Evolutionary conservation across 2,888 invertebrate genomes (phyloP).

Genomic region (Scaptomyza polygonia): DNA sequence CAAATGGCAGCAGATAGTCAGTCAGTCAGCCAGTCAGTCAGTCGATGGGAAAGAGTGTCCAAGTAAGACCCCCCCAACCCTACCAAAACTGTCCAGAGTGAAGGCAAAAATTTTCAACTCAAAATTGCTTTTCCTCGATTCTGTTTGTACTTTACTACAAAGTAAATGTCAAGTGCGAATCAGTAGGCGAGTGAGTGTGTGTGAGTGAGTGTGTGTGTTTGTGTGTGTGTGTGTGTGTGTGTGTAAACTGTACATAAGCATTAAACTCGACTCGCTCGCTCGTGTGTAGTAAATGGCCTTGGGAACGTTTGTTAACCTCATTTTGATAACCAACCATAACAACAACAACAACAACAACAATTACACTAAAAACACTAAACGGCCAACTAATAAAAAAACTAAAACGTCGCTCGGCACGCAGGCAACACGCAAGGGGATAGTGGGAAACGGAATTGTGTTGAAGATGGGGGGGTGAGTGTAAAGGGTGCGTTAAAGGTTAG

Average conservation of each 20-base stretch:
- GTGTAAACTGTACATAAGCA: constrained; percentile 37
- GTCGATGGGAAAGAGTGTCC: not conserved
- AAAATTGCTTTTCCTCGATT: constrained; percentile 31
- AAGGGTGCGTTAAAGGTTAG: constrained; percentile 61
- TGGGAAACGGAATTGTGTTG: not conserved
- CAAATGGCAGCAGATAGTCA: constrained; percentile 54
- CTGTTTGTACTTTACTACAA: constrained; percentile 60
- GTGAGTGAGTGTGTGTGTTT: constrained; percentile 36
- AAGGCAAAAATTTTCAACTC: constrained; percentile 39
- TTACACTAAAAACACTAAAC: constrained; percentile 5
- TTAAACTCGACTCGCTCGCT: constrained; percentile 35
- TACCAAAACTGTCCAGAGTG: constrained; percentile 22
- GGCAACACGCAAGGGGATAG: constrained; percentile 38
- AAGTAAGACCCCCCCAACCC: not conserved
- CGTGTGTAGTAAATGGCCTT: constrained; percentile 73
- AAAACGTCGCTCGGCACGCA: constrained; percentile 61
- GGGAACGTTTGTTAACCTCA: constrained; percentile 77
- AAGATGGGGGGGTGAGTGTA: constrained; percentile 16
- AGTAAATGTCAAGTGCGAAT: constrained; percentile 79
- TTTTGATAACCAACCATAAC: constrained; percentile 72
- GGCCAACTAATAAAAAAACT: constrained; percentile 16
- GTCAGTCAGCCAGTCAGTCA: constrained; percentile 6
- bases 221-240: constrained; percentile 14
- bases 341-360: constrained; percentile 49
- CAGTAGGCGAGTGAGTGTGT: constrained; percentile 52